Conservation (phyloP, 2,888 invertebrate genomes). For the Xylocampa areola region DNA sequence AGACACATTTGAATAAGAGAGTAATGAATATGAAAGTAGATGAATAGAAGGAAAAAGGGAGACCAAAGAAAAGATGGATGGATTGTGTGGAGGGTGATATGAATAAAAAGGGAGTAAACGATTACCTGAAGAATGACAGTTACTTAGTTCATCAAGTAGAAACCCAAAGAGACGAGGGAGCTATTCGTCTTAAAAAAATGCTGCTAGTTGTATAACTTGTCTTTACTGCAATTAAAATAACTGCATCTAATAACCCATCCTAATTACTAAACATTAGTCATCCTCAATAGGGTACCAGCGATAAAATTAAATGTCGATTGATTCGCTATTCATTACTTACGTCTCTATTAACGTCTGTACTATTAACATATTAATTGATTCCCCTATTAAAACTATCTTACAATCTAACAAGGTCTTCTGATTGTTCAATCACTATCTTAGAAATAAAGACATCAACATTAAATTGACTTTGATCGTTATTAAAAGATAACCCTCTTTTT, state of each 20-base stretch:
- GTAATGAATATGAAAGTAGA: too few relatives aligned
- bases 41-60: too few relatives aligned
- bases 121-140: too few relatives aligned
- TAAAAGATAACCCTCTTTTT: conserved; percentile 24
- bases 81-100: too few relatives aligned
- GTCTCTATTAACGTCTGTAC: conserved; percentile 22
- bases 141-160: neutral
- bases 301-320: conserved; percentile 25
- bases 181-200: neutral
- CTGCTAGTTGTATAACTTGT: neutral
- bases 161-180: neutral
- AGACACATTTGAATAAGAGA: too few relatives aligned
- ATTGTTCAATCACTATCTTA: conserved; percentile 26
- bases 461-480: conserved; percentile 35
- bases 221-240: conserved; percentile 16
- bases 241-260: conserved; percentile 23
- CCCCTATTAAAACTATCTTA: conserved; percentile 32
- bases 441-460: conserved; percentile 42
- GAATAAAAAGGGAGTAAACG: too few relatives aligned
- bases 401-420: conserved; percentile 30
- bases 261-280: conserved; percentile 38
- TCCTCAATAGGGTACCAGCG: conserved; percentile 26
- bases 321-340: conserved; percentile 17
- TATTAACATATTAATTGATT: conserved; percentile 36
- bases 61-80: too few relatives aligned